Conservation (phyloP, 2,113 vertebrate species). For the Neofelis nebulosa region DNA sequence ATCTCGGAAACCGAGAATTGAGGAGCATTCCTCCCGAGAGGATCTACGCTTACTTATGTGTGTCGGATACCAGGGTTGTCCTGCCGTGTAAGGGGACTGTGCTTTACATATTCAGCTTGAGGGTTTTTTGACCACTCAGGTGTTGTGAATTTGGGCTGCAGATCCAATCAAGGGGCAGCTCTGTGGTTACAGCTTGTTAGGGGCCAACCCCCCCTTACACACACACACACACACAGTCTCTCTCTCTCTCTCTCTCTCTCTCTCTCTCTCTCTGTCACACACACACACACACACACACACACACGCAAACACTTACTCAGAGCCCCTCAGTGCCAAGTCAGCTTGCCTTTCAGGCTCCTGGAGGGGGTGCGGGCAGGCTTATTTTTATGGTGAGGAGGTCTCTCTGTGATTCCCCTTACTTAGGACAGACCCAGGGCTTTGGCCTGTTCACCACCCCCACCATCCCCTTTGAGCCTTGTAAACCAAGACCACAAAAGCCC, state of each 20-base stretch:
- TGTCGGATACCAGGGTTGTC: no score
- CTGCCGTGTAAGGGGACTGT: fast-evolving
- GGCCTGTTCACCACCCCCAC: not conserved
- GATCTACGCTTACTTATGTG: not conserved
- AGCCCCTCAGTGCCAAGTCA: not conserved
- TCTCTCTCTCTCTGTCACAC: no score
- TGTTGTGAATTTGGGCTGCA: not conserved
- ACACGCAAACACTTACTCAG: not conserved
- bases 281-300: not conserved
- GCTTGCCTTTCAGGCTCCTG: not conserved
- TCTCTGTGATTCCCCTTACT: not conserved
- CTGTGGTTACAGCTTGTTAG: not conserved
- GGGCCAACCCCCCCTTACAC: fast-evolving
- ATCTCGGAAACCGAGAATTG: not conserved
- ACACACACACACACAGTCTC: no score
- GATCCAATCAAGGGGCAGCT: not conserved
- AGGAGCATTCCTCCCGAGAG: not conserved
- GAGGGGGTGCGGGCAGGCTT: not conserved
- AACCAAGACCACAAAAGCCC: not conserved
- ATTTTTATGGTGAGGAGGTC: not conserved
- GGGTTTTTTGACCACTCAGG: not conserved
- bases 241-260: no score
- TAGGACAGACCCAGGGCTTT: not conserved
- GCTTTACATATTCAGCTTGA: not conserved
- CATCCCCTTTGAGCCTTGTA: not conserved